Evolutionary conservation across 2,888 invertebrate species (phyloP).

Genomic region (Fabriciana adippe): DNA sequence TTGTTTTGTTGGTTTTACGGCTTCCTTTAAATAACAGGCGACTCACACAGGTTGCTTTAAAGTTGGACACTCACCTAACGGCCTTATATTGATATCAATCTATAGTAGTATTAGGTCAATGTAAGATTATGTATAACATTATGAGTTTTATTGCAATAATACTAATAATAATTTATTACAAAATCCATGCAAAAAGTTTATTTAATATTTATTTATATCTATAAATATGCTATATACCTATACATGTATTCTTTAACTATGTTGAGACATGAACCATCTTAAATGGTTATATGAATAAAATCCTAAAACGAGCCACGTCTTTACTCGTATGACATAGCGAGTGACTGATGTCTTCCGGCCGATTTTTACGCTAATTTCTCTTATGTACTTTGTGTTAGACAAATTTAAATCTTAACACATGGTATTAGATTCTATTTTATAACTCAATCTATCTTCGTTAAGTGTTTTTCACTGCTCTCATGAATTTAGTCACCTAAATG

Average conservation of each 20-base stretch:
- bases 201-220: too few relatives aligned
- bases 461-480: slow-evolving; percentile 51
- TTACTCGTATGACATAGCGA: slow-evolving; percentile 48
- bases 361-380: slow-evolving; percentile 44
- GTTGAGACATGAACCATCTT: slow-evolving; percentile 6
- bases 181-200: too few relatives aligned
- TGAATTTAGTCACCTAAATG: slow-evolving; percentile 56
- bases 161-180: too few relatives aligned
- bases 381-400: slow-evolving; percentile 22
- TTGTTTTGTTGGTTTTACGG: slow-evolving; percentile 70
- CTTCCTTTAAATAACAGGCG: slow-evolving; percentile 65
- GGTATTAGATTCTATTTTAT: slow-evolving; percentile 36
- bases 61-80: slow-evolving; percentile 50
- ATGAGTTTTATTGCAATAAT: too few relatives aligned
- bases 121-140: too few relatives aligned
- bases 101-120: slow-evolving; percentile 47
- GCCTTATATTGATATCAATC: slow-evolving; percentile 53
- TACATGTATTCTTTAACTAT: not conserved
- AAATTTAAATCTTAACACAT: slow-evolving; percentile 41
- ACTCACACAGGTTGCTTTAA: slow-evolving; percentile 63
- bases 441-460: slow-evolving; percentile 25
- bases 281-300: slow-evolving; percentile 35
- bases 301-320: slow-evolving; percentile 63
- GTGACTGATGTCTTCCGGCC: slow-evolving; percentile 74
- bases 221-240: not conserved